phyloP scores from a whole-genome alignment of 2,797 vertebrate species.

The Gymnoscopelus braueri region DNA sequence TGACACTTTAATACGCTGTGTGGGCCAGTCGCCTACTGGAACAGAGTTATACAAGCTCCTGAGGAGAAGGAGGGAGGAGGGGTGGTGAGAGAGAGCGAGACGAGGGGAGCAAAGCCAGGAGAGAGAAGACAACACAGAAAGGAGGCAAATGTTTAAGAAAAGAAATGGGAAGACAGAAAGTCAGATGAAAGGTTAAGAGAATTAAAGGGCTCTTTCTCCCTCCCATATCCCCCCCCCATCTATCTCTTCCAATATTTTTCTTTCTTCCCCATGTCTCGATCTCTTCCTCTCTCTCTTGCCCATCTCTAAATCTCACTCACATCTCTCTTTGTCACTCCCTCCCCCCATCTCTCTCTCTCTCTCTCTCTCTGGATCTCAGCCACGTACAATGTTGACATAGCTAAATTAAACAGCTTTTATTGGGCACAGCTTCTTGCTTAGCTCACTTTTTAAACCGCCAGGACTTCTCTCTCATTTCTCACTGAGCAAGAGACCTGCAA shows the following conservation, averaged over 20 bases:
- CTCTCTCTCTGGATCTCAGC: conserved; percentile 41
- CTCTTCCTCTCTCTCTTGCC: background rate
- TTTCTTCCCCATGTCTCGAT: background rate
- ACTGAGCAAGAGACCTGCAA: conserved; percentile 28
- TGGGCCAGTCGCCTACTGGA: conserved; percentile 49
- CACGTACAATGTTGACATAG: conserved; percentile 76
- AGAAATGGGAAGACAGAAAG: background rate
- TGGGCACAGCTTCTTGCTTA: conserved; percentile 67
- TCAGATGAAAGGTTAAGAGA: background rate
- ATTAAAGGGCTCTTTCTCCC: conserved; percentile 27
- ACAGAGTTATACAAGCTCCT: conserved; percentile 41
- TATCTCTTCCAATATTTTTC: background rate
- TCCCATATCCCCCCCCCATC: conserved; percentile 6
- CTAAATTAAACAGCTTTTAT: conserved; percentile 82
- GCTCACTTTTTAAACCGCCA: conserved; percentile 63
- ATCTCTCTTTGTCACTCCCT: background rate
- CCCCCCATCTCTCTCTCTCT: conserved; percentile 3
- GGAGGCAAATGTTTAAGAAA: background rate
- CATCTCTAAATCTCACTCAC: background rate
- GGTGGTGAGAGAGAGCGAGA: background rate
- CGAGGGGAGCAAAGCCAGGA: background rate
- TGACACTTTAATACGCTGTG: conserved; percentile 62
- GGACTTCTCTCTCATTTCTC: conserved; percentile 55
- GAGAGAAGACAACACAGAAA: background rate
- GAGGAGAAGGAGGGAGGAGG: conserved; percentile 5